Percentiles rank a stretch among this genome's conserved stretches.
These are phyloP conservation scores for Epistrophella euchroma DNA, from an alignment of 2,888 invertebrate genomes.

Conservation along the genomic window DNA sequence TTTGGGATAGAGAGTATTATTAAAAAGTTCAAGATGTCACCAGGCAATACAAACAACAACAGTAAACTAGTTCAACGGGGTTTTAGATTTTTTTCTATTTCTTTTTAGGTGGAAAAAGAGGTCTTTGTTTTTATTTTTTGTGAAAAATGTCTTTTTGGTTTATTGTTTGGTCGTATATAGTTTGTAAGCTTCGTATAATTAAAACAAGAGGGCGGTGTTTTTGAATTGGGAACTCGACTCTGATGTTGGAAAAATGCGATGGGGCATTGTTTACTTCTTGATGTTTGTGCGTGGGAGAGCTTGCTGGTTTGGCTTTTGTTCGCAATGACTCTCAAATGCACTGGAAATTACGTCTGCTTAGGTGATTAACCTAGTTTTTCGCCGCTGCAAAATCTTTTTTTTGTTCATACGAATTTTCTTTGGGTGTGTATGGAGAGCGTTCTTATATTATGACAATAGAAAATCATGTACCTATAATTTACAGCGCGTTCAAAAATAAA, in stretches of 20 bases:
- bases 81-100: neutral
- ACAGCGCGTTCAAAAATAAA: conserved; percentile 1
- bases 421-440: neutral
- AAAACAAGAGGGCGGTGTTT: conserved; percentile 4
- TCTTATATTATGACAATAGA: conserved; percentile 12
- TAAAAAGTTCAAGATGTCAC: conserved; percentile 43
- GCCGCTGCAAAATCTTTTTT: conserved; percentile 13
- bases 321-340: conserved; percentile 43
- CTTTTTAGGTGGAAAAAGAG: neutral
- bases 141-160: neutral
- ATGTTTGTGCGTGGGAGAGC: conserved; percentile 50
- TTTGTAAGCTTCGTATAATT: neutral
- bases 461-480: conserved; percentile 7
- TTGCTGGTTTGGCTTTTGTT: conserved; percentile 33
- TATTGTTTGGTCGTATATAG: conserved; percentile 2
- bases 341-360: conserved; percentile 47
- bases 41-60: neutral
- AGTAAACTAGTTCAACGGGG: conserved; percentile 32
- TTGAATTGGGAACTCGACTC: conserved; percentile 18
- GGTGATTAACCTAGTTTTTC: conserved; percentile 67
- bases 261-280: conserved; percentile 52
- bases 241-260: conserved; percentile 17
- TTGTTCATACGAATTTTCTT: conserved; percentile 15
- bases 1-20: conserved; percentile 2
- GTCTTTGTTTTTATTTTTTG: neutral